A percentile compares a stretch with the other conserved stretches of the same genome.
These are phyloP conservation scores for Calyptommatus sinebrachiatus DNA, from an alignment of 2,113 vertebrate species.

Conservation along the genomic window DNA sequence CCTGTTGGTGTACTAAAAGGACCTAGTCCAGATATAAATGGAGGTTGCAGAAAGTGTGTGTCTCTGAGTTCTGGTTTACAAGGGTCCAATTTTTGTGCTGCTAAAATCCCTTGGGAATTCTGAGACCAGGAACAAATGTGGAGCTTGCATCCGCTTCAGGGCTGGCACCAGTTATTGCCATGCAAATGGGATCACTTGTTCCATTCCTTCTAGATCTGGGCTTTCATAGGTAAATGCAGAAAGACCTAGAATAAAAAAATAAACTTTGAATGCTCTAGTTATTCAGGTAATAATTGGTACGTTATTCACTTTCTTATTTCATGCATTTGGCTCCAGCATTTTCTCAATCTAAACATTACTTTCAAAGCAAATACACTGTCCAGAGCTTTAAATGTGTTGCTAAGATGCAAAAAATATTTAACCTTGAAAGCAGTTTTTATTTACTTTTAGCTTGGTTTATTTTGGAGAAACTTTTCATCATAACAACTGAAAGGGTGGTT, in stretches of 20 bases:
- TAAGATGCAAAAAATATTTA: slow-evolving; percentile 77
- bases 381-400: slow-evolving; percentile 67
- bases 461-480: slow-evolving; percentile 59
- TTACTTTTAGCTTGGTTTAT: slow-evolving; percentile 61
- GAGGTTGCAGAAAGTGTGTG: too few species aligned
- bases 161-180: too few species aligned
- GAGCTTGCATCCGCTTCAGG: too few species aligned
- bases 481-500: slow-evolving; percentile 47
- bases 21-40: too few species aligned
- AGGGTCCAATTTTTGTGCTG: too few species aligned
- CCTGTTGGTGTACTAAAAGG: too few species aligned
- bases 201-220: neutral
- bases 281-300: slow-evolving; percentile 51
- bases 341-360: slow-evolving; percentile 57
- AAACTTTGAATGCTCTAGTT: slow-evolving; percentile 36
- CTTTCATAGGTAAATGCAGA: neutral
- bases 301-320: slow-evolving; percentile 22
- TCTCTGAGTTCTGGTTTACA: too few species aligned
- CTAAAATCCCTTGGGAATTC: too few species aligned
- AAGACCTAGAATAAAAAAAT: neutral
- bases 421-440: slow-evolving; percentile 60
- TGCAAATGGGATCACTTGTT: too few species aligned
- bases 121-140: too few species aligned
- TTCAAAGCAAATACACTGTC: slow-evolving; percentile 61
- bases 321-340: slow-evolving; percentile 36